Evolutionary conservation across 2,113 vertebrate genomes (phyloP).

Genomic region (Gavialis gangeticus): DNA sequence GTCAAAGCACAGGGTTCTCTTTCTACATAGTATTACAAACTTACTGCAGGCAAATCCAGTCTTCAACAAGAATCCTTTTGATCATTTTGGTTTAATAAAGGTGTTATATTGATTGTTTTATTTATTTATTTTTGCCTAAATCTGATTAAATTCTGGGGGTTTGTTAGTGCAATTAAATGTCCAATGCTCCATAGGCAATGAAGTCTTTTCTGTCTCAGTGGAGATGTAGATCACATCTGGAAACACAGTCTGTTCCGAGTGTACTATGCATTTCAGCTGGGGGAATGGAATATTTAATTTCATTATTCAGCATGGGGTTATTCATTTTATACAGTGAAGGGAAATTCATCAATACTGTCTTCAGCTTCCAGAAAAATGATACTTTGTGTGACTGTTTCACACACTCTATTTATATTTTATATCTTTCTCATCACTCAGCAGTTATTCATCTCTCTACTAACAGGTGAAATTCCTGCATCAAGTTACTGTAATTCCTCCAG

Average conservation of each 20-base stretch:
- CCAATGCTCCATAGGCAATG: background rate
- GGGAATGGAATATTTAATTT: slow-evolving; percentile 68
- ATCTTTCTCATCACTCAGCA: slow-evolving; percentile 56
- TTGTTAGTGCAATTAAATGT: slow-evolving; percentile 12
- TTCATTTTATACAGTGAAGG: slow-evolving; percentile 49
- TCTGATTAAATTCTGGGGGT: slow-evolving; percentile 15
- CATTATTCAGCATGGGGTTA: slow-evolving; percentile 32
- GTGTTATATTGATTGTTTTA: background rate
- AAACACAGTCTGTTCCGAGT: slow-evolving; percentile 49
- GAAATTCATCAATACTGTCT: slow-evolving; percentile 56
- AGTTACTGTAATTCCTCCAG: slow-evolving; percentile 44
- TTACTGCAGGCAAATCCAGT: slow-evolving; percentile 31
- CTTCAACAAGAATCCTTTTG: slow-evolving; percentile 17
- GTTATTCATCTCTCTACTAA: slow-evolving; percentile 54
- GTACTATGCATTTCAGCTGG: slow-evolving; percentile 54
- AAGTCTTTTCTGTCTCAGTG: slow-evolving; percentile 17
- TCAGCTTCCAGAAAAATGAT: slow-evolving; percentile 57
- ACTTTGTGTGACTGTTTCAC: slow-evolving; percentile 42
- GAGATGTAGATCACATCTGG: slow-evolving; percentile 47
- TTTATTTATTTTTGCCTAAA: slow-evolving; percentile 15
- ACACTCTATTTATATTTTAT: slow-evolving; percentile 73
- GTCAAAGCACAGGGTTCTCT: slow-evolving; percentile 49
- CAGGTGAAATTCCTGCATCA: slow-evolving; percentile 31
- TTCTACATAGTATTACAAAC: slow-evolving; percentile 42
- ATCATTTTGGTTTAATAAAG: slow-evolving; percentile 38